phyloP scores from a whole-genome alignment of 2,888 invertebrate species.

The Odontothrips loti region DNA sequence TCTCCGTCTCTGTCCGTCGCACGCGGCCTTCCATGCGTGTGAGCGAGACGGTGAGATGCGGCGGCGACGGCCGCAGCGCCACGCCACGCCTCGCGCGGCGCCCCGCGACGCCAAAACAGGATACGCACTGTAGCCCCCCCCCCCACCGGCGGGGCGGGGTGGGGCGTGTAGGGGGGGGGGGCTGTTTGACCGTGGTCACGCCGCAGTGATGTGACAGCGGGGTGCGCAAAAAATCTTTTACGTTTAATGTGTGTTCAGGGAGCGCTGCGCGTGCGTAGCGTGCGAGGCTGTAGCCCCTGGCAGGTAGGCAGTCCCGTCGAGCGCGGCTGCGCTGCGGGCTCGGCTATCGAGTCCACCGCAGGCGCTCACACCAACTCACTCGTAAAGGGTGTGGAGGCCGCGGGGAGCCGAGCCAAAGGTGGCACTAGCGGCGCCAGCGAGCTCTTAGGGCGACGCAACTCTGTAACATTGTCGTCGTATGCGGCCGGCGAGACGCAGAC shows the following conservation, averaged over 20 bases:
- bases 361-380: neutral
- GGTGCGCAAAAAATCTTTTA: no score
- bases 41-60: neutral
- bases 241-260: neutral
- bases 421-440: no score
- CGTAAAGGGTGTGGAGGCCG: no score
- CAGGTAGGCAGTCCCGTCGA: neutral
- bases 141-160: neutral
- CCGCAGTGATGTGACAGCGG: no score
- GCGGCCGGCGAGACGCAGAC: no score
- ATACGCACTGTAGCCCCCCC: neutral
- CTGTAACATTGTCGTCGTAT: no score
- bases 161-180: neutral
- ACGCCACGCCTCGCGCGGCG: neutral
- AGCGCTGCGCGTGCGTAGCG: neutral
- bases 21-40: neutral
- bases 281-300: neutral
- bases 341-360: neutral
- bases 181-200: no score
- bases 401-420: no score
- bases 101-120: conserved; percentile 23
- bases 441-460: no score
- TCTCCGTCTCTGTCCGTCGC: neutral
- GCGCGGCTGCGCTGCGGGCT: neutral
- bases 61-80: neutral